These are phyloP conservation scores for Yponomeuta cagnagella DNA, from an alignment of 2,888 invertebrate species.

Conservation along the genomic window DNA sequence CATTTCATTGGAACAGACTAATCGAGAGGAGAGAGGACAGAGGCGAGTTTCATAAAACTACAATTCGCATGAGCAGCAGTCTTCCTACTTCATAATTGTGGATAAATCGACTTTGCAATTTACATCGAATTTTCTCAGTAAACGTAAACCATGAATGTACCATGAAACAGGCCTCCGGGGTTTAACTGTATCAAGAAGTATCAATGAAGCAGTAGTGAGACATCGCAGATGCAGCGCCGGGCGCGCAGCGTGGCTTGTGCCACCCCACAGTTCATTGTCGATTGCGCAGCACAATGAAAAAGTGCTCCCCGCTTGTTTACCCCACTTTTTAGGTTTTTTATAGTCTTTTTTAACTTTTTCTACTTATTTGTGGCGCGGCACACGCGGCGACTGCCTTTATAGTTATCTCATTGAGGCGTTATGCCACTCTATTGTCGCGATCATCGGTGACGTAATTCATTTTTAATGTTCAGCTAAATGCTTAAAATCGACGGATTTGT, in stretches of 20 bases:
- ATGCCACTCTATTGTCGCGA: slow-evolving; percentile 52
- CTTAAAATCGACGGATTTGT: slow-evolving; percentile 50
- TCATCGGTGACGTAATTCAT: slow-evolving; percentile 55
- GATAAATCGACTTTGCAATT: no score
- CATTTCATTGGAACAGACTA: no score
- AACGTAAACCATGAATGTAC: no score
- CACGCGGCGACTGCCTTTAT: slow-evolving; percentile 61
- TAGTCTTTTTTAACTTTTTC: slow-evolving; percentile 61
- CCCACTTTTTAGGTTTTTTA: slow-evolving; percentile 72
- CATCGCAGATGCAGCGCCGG: slow-evolving; percentile 40
- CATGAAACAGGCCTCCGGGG: no score
- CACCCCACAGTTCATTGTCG: slow-evolving; percentile 57
- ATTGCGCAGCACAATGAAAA: slow-evolving; percentile 43
- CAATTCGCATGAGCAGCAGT: no score
- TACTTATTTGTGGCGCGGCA: slow-evolving; percentile 61
- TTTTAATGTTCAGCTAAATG: slow-evolving; percentile 65
- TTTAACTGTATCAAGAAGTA: not conserved
- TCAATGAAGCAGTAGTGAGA: not conserved
- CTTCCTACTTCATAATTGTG: no score
- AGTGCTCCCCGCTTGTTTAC: slow-evolving; percentile 69
- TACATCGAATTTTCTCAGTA: no score
- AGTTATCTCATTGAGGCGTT: slow-evolving; percentile 58
- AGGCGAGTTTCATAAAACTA: no score
- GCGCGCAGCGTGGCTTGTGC: slow-evolving; percentile 55
- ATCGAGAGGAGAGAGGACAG: no score